Conservation (phyloP, 2,797 vertebrate species). For the Betta splendens region DNA sequence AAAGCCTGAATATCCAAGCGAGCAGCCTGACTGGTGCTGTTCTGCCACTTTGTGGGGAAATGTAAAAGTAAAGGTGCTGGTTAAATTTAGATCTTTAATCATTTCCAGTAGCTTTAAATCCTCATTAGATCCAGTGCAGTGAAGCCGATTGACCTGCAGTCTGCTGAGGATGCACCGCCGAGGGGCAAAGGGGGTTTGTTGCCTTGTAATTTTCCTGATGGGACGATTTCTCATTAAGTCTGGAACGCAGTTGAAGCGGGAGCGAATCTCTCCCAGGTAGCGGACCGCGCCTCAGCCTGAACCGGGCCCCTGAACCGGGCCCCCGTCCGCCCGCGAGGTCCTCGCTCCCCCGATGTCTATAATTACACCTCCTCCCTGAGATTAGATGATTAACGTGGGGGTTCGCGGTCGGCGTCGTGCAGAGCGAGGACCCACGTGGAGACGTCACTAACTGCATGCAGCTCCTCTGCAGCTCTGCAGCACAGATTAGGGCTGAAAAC, state of each 20-base stretch:
- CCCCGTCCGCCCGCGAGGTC: constrained; percentile 9
- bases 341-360: constrained; percentile 11
- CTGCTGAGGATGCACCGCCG: constrained; percentile 9
- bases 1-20: neutral
- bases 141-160: constrained; percentile 36
- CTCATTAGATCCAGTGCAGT: neutral
- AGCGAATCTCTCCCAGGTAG: constrained; percentile 47
- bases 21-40: neutral
- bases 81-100: neutral
- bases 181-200: no score
- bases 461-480: neutral
- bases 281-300: constrained; percentile 5
- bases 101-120: neutral
- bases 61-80: neutral
- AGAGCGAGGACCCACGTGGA: constrained; percentile 34
- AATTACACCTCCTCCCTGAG: constrained; percentile 45
- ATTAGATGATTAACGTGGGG: constrained; percentile 39
- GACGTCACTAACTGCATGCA: neutral
- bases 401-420: constrained; percentile 32
- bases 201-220: constrained; percentile 40
- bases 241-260: constrained; percentile 23
- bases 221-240: constrained; percentile 31
- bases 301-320: neutral
- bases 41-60: neutral
- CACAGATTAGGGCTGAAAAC: no score